Conservation (phyloP, 2,113 vertebrate genomes). For the Sinosuthora webbiana region DNA sequence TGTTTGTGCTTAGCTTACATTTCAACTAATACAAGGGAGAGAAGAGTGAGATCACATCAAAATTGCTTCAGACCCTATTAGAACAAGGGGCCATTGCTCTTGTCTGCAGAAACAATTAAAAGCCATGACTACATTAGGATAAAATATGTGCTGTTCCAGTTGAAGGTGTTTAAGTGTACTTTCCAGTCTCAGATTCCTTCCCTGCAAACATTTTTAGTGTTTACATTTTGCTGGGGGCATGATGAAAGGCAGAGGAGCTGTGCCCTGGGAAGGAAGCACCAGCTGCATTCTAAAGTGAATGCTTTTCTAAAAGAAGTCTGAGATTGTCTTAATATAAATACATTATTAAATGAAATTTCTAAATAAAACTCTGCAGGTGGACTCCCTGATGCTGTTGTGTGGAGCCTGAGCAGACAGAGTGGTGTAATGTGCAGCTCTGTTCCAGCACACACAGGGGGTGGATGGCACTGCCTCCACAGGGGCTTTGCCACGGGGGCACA, state of each 20-base stretch:
- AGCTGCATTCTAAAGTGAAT: constrained; percentile 6
- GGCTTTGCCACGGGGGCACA: background rate
- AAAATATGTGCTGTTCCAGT: constrained; percentile 67
- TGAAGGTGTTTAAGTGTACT: constrained; percentile 52
- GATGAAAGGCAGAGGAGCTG: constrained; percentile 61
- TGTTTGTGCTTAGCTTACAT: background rate
- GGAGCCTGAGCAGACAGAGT: background rate
- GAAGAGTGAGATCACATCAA: background rate
- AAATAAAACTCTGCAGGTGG: background rate
- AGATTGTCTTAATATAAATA: constrained; percentile 1
- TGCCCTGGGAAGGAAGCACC: background rate
- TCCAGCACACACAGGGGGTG: rapidly evolving
- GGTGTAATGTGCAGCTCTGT: background rate
- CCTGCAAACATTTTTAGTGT: constrained; percentile 18
- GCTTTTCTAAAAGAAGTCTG: constrained; percentile 14
- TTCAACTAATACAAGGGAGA: background rate
- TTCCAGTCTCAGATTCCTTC: constrained; percentile 61
- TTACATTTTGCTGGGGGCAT: constrained; percentile 37
- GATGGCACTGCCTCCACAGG: rapidly evolving
- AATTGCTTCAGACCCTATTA: background rate
- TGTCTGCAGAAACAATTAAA: background rate
- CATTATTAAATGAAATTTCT: constrained; percentile 8
- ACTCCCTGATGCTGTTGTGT: background rate
- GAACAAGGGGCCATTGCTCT: background rate
- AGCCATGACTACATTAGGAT: constrained; percentile 76